phyloP scores from a whole-genome alignment of 2,797 vertebrate genomes.

The Austrolebias charrua region DNA sequence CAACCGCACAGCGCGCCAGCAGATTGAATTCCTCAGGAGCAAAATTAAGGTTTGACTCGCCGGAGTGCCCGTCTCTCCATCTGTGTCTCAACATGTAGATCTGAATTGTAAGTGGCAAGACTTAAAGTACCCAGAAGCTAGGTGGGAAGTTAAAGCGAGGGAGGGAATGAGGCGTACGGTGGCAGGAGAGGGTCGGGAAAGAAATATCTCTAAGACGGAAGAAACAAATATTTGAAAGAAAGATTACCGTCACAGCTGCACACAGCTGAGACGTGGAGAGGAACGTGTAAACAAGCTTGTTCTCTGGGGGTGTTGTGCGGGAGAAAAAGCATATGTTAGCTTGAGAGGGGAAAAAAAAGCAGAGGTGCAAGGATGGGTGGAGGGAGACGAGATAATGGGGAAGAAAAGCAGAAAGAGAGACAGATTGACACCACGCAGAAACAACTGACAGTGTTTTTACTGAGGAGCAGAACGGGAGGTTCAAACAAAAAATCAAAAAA shows the following conservation, averaged over 20 bases:
- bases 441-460: slow-evolving; percentile 31
- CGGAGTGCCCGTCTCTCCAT: slow-evolving; percentile 26
- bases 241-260: slow-evolving; percentile 78
- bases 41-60: slow-evolving; percentile 56
- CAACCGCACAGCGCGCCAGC: slow-evolving; percentile 27
- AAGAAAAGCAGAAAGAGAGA: slow-evolving; percentile 32
- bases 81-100: slow-evolving; percentile 54
- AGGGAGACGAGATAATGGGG: slow-evolving; percentile 18
- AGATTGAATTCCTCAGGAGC: slow-evolving; percentile 72
- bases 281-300: slow-evolving; percentile 78
- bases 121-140: slow-evolving; percentile 60
- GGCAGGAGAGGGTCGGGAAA: not conserved
- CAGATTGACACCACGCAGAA: slow-evolving; percentile 30
- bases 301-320: slow-evolving; percentile 62
- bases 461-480: slow-evolving; percentile 15
- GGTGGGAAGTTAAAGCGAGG: slow-evolving; percentile 44
- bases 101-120: slow-evolving; percentile 73
- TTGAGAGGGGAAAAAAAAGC: slow-evolving; percentile 55
- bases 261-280: slow-evolving; percentile 70
- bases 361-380: slow-evolving; percentile 40
- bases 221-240: slow-evolving; percentile 83
- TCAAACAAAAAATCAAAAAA: slow-evolving; percentile 52
- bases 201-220: slow-evolving; percentile 64
- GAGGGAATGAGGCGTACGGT: slow-evolving; percentile 65
- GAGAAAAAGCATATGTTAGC: slow-evolving; percentile 32